Evolutionary conservation across 2,113 vertebrate genomes (phyloP).

Genomic region (Gopherus evgoodei): DNA sequence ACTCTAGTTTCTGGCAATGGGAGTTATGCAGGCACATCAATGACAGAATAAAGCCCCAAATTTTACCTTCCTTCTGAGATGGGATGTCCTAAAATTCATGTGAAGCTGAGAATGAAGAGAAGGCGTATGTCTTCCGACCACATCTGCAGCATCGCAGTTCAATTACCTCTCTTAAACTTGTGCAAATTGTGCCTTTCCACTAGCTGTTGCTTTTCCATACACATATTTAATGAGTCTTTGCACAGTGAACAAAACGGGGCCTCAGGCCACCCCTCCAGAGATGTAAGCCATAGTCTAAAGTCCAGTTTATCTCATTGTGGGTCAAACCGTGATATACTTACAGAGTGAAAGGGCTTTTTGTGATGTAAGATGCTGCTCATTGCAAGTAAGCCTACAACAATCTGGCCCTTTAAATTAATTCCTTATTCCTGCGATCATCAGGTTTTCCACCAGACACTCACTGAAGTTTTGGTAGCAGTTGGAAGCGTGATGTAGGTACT

Average conservation of each 20-base stretch:
- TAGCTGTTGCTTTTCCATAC: neutral
- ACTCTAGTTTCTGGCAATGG: accelerated
- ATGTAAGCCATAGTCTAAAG: neutral
- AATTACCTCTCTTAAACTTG: neutral
- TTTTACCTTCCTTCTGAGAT: neutral
- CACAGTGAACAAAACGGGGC: neutral
- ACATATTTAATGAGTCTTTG: neutral
- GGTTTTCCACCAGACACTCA: neutral
- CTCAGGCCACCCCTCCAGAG: neutral
- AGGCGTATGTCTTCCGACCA: neutral
- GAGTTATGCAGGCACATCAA: accelerated
- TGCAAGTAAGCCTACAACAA: neutral
- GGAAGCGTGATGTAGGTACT: neutral
- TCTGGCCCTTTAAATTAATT: neutral
- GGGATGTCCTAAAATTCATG: neutral
- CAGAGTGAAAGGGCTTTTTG: neutral
- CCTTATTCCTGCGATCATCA: neutral
- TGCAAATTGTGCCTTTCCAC: neutral
- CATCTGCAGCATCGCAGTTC: neutral
- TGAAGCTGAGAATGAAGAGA: neutral
- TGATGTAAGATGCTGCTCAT: neutral
- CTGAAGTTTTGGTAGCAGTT: neutral
- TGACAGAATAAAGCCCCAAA: neutral
- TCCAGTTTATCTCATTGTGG: neutral
- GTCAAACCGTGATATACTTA: neutral